These are phyloP conservation scores for Pteronotus mesoamericanus DNA, from an alignment of 2,797 vertebrate genomes.

Conservation along the genomic window DNA sequence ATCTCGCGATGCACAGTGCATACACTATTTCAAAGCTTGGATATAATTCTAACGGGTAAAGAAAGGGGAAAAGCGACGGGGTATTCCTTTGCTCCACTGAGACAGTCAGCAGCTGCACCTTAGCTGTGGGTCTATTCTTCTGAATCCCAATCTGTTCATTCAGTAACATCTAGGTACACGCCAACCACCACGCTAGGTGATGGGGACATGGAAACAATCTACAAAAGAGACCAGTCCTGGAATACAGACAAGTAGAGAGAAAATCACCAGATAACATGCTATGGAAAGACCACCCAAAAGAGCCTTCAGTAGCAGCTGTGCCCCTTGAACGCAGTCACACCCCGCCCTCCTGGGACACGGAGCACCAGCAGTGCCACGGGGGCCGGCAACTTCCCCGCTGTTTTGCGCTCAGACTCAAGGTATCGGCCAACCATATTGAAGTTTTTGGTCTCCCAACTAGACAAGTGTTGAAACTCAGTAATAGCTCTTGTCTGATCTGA, in stretches of 20 bases:
- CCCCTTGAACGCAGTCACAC: not conserved
- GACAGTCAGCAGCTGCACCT: not conserved
- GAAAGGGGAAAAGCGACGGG: not conserved
- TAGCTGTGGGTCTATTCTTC: not conserved
- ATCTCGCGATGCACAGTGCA: not conserved
- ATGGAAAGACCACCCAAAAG: not conserved
- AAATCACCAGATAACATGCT: not conserved
- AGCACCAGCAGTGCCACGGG: not conserved
- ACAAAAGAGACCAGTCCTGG: not conserved
- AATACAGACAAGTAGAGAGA: not conserved
- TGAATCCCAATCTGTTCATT: not conserved
- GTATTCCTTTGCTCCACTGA: not conserved
- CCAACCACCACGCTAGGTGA: not conserved
- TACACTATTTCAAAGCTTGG: not conserved
- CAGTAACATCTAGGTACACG: not conserved
- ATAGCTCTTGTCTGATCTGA: not conserved
- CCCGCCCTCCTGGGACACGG: not conserved
- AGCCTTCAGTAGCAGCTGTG: not conserved
- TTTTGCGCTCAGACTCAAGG: not conserved
- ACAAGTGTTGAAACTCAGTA: constrained; percentile 22
- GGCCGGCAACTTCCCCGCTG: not conserved
- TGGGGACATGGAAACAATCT: not conserved
- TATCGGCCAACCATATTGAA: not conserved
- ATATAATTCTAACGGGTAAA: not conserved
- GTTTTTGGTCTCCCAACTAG: not conserved